A percentile compares a stretch with the other conserved stretches of the same genome.
phyloP scores from a whole-genome alignment of 2,888 invertebrate genomes.

The Notodonta ziczac region DNA sequence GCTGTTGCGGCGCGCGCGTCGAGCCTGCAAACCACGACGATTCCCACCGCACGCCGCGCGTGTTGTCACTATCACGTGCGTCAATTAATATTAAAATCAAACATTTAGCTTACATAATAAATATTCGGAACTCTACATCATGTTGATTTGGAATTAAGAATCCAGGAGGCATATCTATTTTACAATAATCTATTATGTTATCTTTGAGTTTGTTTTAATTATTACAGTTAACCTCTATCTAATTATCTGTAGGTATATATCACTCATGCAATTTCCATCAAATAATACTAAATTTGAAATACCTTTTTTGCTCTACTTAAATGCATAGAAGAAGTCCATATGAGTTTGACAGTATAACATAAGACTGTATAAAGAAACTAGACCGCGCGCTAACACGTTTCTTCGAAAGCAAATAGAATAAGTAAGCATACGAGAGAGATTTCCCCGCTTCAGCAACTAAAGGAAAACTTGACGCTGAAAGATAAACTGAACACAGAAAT shows the following conservation, averaged over 20 bases:
- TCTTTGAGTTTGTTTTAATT: no score
- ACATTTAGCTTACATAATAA: not conserved
- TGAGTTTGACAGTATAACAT: conserved; percentile 4
- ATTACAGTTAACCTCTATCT: no score
- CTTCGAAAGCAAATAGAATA: conserved; percentile 44
- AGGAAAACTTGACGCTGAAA: conserved; percentile 48
- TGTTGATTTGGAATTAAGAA: not conserved
- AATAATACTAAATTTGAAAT: not conserved
- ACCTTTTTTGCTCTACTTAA: not conserved
- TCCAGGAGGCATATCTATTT: not conserved
- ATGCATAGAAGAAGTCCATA: not conserved
- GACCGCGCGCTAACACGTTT: conserved; percentile 38
- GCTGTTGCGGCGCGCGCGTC: conserved; percentile 51
- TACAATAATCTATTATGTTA: no score
- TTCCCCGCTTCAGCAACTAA: conserved; percentile 44
- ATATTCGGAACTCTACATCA: no score
- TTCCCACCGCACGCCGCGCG: conserved; percentile 33
- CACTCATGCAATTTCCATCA: not conserved
- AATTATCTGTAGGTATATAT: no score
- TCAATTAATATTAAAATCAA: not conserved
- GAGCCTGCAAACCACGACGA: conserved; percentile 44
- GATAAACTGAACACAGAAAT: conserved; percentile 50
- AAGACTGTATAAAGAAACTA: conserved; percentile 40
- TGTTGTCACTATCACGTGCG: not conserved
- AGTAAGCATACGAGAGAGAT: conserved; percentile 46